A percentile compares a stretch with the other conserved stretches of the same genome.
Conservation (phyloP, 2,113 vertebrate genomes). For the Cyprinodon variegatus region DNA sequence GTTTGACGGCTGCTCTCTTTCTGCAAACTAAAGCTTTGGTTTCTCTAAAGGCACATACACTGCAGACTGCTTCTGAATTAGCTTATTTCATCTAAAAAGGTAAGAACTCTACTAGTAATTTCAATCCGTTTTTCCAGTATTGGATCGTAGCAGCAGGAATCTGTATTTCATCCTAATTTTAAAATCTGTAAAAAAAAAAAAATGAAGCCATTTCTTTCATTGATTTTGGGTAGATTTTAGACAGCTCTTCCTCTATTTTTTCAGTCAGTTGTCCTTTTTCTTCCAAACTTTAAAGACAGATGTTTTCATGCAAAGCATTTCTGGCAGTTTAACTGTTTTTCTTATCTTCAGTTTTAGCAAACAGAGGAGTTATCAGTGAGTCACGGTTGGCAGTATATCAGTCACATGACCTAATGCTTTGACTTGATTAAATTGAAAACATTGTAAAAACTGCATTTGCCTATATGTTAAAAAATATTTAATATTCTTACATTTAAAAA, state of each 20-base stretch:
- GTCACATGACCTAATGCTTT: not conserved
- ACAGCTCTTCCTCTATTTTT: not conserved
- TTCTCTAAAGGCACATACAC: rapidly evolving
- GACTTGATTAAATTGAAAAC: not conserved
- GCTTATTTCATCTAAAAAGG: not conserved
- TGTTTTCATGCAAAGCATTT: not conserved
- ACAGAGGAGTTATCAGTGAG: not conserved
- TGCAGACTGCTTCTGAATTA: not conserved
- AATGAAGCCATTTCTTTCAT: not conserved
- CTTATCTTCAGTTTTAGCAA: not conserved
- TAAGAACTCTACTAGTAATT: conserved; percentile 10
- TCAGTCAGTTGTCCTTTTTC: not conserved
- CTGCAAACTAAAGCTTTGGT: not conserved
- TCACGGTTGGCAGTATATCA: not conserved
- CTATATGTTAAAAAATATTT: not conserved
- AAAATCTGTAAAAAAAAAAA: not conserved
- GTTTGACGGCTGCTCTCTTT: not conserved
- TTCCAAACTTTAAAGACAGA: not conserved
- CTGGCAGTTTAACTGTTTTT: not conserved
- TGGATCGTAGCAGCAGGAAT: not conserved
- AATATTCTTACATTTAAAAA: too few relatives aligned
- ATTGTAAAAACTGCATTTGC: not conserved
- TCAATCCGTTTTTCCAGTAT: not conserved
- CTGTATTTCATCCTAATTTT: not conserved
- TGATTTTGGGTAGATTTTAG: not conserved